Evolutionary conservation across 2,888 invertebrate genomes (phyloP), one percentile per base, ranked within the genome.

Genomic region (Hymenopus coronatus): DNA sequence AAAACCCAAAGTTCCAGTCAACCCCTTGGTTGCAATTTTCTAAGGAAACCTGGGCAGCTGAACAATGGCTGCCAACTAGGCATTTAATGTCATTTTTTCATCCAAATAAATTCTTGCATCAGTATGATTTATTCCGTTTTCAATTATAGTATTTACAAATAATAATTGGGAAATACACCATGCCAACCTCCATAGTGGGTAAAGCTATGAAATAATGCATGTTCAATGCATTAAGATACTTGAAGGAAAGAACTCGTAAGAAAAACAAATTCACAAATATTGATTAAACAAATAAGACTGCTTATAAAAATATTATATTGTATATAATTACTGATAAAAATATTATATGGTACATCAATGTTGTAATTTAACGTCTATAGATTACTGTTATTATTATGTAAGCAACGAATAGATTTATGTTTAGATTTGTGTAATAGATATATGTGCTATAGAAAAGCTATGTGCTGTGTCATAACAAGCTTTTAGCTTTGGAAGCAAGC

Each of bases 301-400:
- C 87, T 87, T 86, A 87, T 82, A 87, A n/a, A 82, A 82, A 87
- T 82, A 70, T 70, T 70, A 87, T 33, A 87, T 4, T 87, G 87
- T 87, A 82, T 82, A 87, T 87, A 87, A 28, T 25, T 20, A 70
- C 25, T 70, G 25, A 15, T 70, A 25, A 87, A 87, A 82, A 27
- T 87, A 82, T 27, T 15, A 82, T 33, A 70, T 70, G 54, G n/a
- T 87, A 82, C 33, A 82, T 87, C n/a, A 87, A 82, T 87, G 87
- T 87, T 87, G 87, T 87, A 87, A 82, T 87, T 82, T 87, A 87
- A 82, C 82, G 87, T 87, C 87, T 87, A n/a, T 40, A 82, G 40
- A 87, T 9, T 25, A 81, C 20, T 86, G 14, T 28, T 87, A 81
- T 86, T 81, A 82, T 87, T 82, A 82, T 82, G 15, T 87, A 87